A percentile compares a stretch with the other conserved stretches of the same genome.
These are phyloP conservation scores for Lasioglossum morio DNA, from an alignment of 2,888 invertebrate species.

Conservation along the genomic window DNA sequence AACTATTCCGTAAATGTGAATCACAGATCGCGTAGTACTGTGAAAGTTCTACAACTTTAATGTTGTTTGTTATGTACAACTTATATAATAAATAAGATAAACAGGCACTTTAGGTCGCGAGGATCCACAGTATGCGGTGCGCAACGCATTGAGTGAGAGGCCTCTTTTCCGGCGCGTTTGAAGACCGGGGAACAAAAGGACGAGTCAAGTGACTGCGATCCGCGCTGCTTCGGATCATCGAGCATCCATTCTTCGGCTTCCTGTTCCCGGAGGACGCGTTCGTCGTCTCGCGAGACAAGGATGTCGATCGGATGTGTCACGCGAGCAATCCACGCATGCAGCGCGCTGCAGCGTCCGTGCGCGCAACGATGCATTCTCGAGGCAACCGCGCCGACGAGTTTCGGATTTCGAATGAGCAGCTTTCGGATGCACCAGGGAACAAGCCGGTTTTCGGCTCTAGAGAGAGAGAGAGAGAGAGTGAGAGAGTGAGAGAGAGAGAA, in stretches of 20 bases:
- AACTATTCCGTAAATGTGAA: too few species aligned
- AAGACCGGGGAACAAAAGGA: neutral
- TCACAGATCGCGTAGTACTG: too few species aligned
- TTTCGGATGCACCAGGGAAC: neutral
- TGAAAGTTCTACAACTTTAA: too few species aligned
- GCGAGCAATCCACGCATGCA: slow-evolving; percentile 2
- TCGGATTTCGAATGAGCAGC: neutral
- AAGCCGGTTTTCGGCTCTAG: neutral
- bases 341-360: neutral
- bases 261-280: neutral
- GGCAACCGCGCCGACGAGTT: neutral
- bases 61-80: too few species aligned
- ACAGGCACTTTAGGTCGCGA: too few species aligned
- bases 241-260: slow-evolving; percentile 10
- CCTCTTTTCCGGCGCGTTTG: neutral
- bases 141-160: neutral
- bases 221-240: neutral
- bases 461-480: neutral
- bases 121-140: too few species aligned
- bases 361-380: neutral
- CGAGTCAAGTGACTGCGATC: slow-evolving; percentile 6
- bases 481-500: neutral
- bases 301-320: slow-evolving; percentile 6
- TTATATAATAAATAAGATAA: too few species aligned
- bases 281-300: neutral